Evolutionary conservation across 2,797 vertebrate species (phyloP).

Genomic region (Peromyscus attwateri): DNA sequence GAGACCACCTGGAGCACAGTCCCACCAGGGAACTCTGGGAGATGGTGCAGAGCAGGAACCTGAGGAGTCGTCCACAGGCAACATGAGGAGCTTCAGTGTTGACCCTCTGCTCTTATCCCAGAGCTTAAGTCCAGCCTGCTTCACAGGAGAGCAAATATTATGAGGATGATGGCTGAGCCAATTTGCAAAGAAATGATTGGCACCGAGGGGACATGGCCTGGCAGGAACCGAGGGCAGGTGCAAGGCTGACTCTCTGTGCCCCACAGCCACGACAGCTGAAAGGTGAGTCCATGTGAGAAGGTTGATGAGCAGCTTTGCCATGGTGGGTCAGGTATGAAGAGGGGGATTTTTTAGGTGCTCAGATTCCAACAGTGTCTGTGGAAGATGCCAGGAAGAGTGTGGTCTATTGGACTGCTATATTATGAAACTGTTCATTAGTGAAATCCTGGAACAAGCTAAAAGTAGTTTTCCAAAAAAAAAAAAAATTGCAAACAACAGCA

Average conservation of each 20-base stretch:
- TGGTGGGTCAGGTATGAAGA: background rate
- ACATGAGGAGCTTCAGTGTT: background rate
- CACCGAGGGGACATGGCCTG: fast-evolving
- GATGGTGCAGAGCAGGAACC: too few species aligned
- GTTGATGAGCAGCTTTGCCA: background rate
- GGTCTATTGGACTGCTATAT: background rate
- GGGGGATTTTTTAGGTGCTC: background rate
- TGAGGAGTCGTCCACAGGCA: fast-evolving
- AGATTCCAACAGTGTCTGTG: background rate
- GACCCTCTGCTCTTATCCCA: background rate
- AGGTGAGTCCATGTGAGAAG: background rate
- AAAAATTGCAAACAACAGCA: background rate
- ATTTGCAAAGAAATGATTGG: background rate
- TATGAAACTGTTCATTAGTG: background rate
- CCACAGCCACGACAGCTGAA: background rate
- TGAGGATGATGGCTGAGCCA: background rate
- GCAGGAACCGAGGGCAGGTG: fast-evolving
- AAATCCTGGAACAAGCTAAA: background rate
- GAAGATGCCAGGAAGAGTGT: background rate
- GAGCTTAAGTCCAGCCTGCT: background rate
- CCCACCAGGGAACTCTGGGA: fast-evolving
- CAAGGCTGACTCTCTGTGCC: background rate
- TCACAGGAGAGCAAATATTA: background rate
- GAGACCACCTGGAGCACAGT: background rate
- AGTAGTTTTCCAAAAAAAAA: background rate